phyloP scores from a whole-genome alignment of 1,140 invertebrate genomes.

The Dolichoris vasculosae region DNA sequence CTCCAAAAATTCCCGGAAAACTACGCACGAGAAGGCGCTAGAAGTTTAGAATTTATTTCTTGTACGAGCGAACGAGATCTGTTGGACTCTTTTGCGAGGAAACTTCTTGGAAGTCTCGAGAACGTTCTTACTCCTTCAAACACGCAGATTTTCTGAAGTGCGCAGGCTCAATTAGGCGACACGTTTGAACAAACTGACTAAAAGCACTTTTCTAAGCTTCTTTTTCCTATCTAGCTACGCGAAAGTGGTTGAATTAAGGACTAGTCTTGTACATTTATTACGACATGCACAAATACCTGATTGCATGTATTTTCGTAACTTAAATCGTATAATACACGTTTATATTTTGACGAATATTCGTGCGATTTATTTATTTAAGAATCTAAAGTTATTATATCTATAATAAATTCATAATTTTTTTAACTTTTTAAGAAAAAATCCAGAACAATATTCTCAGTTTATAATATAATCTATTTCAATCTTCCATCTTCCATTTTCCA shows the following conservation, averaged over 20 bases:
- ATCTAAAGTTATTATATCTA: too few species aligned
- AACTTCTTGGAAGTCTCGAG: not conserved
- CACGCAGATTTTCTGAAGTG: conserved; percentile 39
- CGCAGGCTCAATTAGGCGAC: conserved; percentile 53
- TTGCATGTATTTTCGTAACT: not conserved
- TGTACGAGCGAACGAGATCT: conserved; percentile 24
- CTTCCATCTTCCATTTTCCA: too few species aligned
- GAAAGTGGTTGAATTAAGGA: not conserved
- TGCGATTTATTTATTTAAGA: too few species aligned
- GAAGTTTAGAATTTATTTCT: conserved; percentile 63
- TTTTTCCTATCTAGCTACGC: not conserved
- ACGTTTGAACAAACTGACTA: conserved; percentile 40
- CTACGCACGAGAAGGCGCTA: conserved; percentile 39
- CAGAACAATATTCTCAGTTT: too few species aligned
- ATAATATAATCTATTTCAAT: too few species aligned
- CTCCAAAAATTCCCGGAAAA: conserved; percentile 31
- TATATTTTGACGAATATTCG: not conserved
- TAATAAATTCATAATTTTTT: too few species aligned
- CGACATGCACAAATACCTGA: not conserved
- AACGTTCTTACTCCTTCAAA: not conserved
- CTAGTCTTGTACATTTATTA: not conserved
- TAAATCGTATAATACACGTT: not conserved
- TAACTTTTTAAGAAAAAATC: too few species aligned
- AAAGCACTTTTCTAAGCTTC: not conserved
- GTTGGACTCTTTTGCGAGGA: not conserved